Percentiles rank a stretch among this genome's conserved stretches.
Conservation (phyloP, 2,113 vertebrate genomes). For the Prunella himalayana region DNA sequence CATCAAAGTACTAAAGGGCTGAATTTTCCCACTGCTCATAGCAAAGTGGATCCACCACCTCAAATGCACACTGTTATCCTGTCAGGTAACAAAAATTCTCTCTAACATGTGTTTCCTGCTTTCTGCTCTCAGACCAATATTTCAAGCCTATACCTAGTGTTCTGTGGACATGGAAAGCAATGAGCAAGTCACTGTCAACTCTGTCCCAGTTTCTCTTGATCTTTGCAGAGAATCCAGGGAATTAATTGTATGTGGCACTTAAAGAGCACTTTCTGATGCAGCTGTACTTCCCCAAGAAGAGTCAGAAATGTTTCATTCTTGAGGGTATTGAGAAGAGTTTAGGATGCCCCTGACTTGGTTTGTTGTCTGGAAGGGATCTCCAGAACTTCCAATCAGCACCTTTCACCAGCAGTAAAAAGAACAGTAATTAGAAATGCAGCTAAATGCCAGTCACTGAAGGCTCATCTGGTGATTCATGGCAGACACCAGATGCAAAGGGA, state of each 20-base stretch:
- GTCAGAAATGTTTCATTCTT: not conserved
- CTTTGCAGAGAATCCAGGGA: not conserved
- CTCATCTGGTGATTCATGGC: not conserved
- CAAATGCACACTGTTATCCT: not conserved
- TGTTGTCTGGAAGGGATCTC: not conserved
- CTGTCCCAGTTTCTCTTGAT: not conserved
- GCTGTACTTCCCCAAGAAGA: not conserved
- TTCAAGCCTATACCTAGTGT: not conserved
- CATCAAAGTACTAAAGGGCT: not conserved
- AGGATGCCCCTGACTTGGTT: not conserved
- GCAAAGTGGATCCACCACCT: not conserved
- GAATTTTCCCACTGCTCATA: not conserved
- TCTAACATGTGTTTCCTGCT: accelerated
- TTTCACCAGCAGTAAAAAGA: constrained; percentile 1
- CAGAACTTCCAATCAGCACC: not conserved
- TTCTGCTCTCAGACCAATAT: not conserved
- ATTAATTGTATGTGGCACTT: constrained; percentile 11
- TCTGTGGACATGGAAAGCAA: not conserved
- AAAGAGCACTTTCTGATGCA: constrained; percentile 25
- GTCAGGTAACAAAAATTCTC: not conserved
- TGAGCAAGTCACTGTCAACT: not conserved
- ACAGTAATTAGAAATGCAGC: not conserved
- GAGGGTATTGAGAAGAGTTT: not conserved
- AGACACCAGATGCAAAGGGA: not conserved
- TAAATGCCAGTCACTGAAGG: not conserved